Evolutionary conservation across 2,797 vertebrate genomes (phyloP), one percentile per base, ranked within the genome.

Genomic region (Enoplosus armatus): DNA sequence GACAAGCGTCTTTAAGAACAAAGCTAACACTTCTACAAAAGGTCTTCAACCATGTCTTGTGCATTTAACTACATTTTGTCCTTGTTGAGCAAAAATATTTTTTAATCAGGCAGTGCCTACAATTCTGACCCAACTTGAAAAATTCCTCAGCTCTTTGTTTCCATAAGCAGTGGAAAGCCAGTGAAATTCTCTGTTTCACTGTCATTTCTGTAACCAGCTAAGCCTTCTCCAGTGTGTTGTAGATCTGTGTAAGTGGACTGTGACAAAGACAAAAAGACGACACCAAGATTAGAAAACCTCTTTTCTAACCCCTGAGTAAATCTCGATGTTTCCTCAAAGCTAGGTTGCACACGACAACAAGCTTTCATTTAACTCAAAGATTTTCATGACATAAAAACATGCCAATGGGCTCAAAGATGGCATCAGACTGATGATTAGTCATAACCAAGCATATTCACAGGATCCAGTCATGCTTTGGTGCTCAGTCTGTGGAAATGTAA

Each of bases 121-220:
- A 79, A 74, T 85, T 82, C n/a, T 75, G 73, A 82, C 64, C 75
- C 73, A 56, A 59, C 65, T 68, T 61, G 45, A 58, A 80, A 88
- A 82, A 80, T 64, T 75, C 68, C 53, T 66, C 29, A n/a, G 39
- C 43, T 85, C 54, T 85, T 75, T 86, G 72, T 88, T 84, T 89
- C 47, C 56, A 69, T 24, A 78, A 90, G 80, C 83, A 74, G 53
- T 50, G 56, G 43, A 82, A 83, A 35, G 16, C 6, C 53, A 85
- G 58, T 72, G 58, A 77, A 88, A 87, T 67, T 79, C 68, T 77
- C 48, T 27, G 56, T 82, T 71, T 81, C 61, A 70, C 45, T 69
- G 72, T n/a, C 50, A 79, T 73, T 83, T 79, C 64, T 85, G 22
- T 39, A 55, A 64, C 58, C 71, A 78, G 85, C 68, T 87, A 74